Evolutionary conservation across 1,140 invertebrate species (phyloP), one percentile per base, ranked within the genome.

Genomic region (Nautilus pompilius): DNA sequence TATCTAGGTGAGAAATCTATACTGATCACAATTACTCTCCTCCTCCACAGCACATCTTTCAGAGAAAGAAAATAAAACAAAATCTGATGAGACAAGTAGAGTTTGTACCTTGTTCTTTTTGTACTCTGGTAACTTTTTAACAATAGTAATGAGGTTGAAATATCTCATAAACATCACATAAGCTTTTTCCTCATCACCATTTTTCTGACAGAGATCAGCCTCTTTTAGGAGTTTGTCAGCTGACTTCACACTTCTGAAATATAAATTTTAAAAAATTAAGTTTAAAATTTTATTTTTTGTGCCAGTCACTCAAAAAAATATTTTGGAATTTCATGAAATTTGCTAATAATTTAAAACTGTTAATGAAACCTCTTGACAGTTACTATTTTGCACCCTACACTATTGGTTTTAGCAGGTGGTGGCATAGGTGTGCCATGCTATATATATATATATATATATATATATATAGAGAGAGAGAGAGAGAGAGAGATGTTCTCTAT

Each of bases 111-210:
- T 71, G 32, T 79, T 65, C 54, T 79, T 79, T 53, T 71, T 77
- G 54, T 76, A 78, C 20, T 80, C 78, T 10, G 68, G 26, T 49
- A 67, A 70, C 46, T 66, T 71, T 57, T 77, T 76, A 17, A 76
- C 41, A 26, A 56, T 32, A 30, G 66, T 69, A 29, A 90, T 74
- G 15, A 88, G 76, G 36, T 86, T 85, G 24, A 90, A 82, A 78
- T 89, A 92, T 76, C 88, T 87, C 86, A 89, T 88, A 62, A 87
- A 90, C 34, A 85, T 82, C 28, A 92, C 85, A 69, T 89, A 93
- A 1, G 89, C 87, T 46, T 80, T 68, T 72, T 91, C 89, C 70
- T 90, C 87, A 69, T 91, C 88, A 4, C 87, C 86, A 26, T 83
- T 77, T n/a, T 78, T 72, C 20, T 80, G 80, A 46, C 79, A 70